Base-by-base conservation (phyloP, 92 coral and sea anemone species). In the Isaurus tuberculatus region DNA sequence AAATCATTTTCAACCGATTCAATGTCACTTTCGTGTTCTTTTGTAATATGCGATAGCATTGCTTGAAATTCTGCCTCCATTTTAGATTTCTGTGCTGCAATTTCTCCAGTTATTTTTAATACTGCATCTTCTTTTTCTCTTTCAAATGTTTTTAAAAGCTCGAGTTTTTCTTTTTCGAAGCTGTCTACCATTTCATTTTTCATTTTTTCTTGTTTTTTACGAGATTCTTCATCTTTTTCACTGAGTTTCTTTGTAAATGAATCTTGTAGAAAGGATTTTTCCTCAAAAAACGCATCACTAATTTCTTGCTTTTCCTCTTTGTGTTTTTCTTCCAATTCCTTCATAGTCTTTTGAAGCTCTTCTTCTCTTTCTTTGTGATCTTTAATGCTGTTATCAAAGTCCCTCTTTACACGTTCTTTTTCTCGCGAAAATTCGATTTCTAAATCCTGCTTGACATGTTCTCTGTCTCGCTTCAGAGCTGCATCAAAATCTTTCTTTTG, bases 61-160 rank as follows among this genome's bases (percentile, higher is more conserved):
- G 88, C 91, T 30, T 87, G 97, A 40, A 93, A 93, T 32, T 87
- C 88, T 27, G 65, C 88, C 73, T 93, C 97, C 26, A 90, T 81
- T 37, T 90, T 85, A 5, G 88, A 32, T 43, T 89, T 93, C 33
- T 91, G 87, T 64, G 86, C 88, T 22, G 88, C 74, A 14, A 92
- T 87, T 37, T 91, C 91, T 11, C 91, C 90, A n/a, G 85, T 87
- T 37, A 93, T 84, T 48, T 71, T 77, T 30, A 66, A 75, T 61
- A 79, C 89, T 20, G 92, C 70, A 15, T 86, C 95, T 22, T 71
- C 67, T 65, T 89, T 93, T 77, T 93, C 93, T 43, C 81, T 70
- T 15, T 74, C 81, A 61, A 91, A 88, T 68, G 83, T 58, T 2
- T 81, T 79, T 46, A 65, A 79, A 69, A 88, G 71, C 36, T 91